Base-by-base conservation (phyloP, 2,113 vertebrate genomes). In the Nycticryphes semicollaris region DNA sequence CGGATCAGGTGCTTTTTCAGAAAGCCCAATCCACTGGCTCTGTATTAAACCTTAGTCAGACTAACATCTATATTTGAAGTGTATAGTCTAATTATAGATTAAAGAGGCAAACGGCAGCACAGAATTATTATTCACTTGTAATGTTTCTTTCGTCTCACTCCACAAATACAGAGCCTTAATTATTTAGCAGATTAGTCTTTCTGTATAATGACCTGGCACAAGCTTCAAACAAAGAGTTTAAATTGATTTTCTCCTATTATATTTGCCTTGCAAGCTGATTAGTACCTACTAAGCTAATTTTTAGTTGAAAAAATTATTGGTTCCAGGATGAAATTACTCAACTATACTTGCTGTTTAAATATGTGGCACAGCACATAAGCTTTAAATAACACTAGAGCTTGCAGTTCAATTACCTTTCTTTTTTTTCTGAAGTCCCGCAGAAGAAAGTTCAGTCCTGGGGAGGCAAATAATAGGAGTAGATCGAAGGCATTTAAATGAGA, bases 51-150 rank as follows among this genome's bases (percentile, higher is more conserved):
- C 57, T 54, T 59, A 95, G 64, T 93, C 77, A 92, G 83, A 35
- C 75, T 89, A 94, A 95, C 86, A 89, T 91, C 87, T 90, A 57
- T 96, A 94, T 96, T 96, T 96, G 95, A 96, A 94, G 80, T 89
- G 79, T 72, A 25, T 77, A 67, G 84, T 87, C 92, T 97, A 81
- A 84, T 83, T 91, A 80, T 80, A 96, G 87, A 92, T 92, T 90
- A 96, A 87, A 51, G 85, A 68, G 57, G 78, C 78, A 87, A 90
- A 82, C 4, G 19, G 67, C 63, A 74, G 92, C 60, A 86, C 33
- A 10, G 81, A 70, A 92, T 89, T 94, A 87, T 79, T 94, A 81
- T 89, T 93, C 87, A 43, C 92, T 94, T 87, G 28, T 62, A 91
- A 90, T 87, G 39, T 94, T 96, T 93, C 89, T 87, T 94, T 93